Evolutionary conservation across 2,888 invertebrate genomes (phyloP), one percentile per base, ranked within the genome.

Genomic region (Oconnorella tubifera): DNA sequence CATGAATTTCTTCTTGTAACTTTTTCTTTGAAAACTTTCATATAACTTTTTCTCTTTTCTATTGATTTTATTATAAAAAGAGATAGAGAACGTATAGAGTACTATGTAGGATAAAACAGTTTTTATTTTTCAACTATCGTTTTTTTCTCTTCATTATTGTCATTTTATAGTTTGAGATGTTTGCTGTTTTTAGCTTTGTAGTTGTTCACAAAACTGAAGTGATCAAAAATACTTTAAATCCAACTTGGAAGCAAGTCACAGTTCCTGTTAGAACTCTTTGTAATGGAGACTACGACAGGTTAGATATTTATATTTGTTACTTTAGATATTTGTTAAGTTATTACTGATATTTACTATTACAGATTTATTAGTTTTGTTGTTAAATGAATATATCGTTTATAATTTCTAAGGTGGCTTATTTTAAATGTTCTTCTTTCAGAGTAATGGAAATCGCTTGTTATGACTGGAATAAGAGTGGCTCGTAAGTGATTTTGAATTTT

Each of bases 201-300:
- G 78, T 85, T 4, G 85, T 85, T 1, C 84, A 85, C 72, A 83
- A 85, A 72, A 85, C 85, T 50, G 86, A 86, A 74, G 83, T 83
- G 19, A 79, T 84, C 58, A 84, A 82, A 73, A 84, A 83, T 66
- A 84, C 84, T 10, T 73, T 84, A 51, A 84, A 85, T 73, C 86
- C 87, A 19, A 81, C 79, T 3, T 87, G 86, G 86, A 78, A 79
- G 65, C 75, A 82, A 4, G 83, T 86, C 64, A 79, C 78, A 2
- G 70, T 86, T 23, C 77, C 83, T 29, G 77, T 84, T 0, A 76
- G 84, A 56, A 76, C 80, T 10, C 75, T 86, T 57, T 86, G 86
- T 73, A 84, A 83, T 71, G 84, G 84, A 6, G 86, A 86, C 72
- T 79, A 82, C 70, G 84, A 85, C 67, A 74, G 78, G 76, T 76